Percentiles rank a stretch among this genome's conserved stretches.
Evolutionary conservation across 2,113 vertebrate species (phyloP).

Genomic region (Xiphias gladius): DNA sequence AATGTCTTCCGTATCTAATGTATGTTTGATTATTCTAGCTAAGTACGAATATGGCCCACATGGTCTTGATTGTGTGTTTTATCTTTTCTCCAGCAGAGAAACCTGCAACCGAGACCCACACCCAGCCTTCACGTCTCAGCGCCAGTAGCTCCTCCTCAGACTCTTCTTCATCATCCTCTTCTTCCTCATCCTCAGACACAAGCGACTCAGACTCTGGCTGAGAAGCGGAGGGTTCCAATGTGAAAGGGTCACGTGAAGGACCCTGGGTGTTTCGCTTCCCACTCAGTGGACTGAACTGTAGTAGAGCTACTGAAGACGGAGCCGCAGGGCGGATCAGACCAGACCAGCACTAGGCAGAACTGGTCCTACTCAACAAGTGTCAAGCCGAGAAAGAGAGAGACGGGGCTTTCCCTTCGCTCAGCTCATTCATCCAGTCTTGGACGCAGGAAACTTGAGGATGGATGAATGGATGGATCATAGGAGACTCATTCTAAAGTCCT

Average conservation of each 20-base stretch:
- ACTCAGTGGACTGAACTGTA: constrained; percentile 42
- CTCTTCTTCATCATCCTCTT: constrained; percentile 89
- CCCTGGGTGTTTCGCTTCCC: constrained; percentile 44
- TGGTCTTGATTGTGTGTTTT: background rate
- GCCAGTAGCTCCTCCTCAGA: constrained; percentile 93
- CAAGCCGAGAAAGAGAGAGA: constrained; percentile 16
- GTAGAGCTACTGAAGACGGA: constrained; percentile 48
- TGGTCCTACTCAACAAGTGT: constrained; percentile 9
- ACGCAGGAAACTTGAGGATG: constrained; percentile 20
- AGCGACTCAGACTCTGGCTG: constrained; percentile 94
- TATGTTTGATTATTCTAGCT: no score
- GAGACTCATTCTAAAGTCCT: background rate
- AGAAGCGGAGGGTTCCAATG: constrained; percentile 39
- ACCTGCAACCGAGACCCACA: constrained; percentile 85
- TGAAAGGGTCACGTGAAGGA: background rate
- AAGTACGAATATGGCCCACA: no score
- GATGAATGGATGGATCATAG: constrained; percentile 9
- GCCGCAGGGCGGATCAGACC: constrained; percentile 44
- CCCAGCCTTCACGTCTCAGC: constrained; percentile 90
- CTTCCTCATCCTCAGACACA: constrained; percentile 93
- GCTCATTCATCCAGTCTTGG: constrained; percentile 43
- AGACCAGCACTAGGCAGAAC: constrained; percentile 32
- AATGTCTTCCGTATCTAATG: no score
- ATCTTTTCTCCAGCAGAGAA: constrained; percentile 84
- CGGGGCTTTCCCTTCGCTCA: constrained; percentile 42